These are phyloP conservation scores for Campopleginae sp. DNA, from an alignment of 2,888 invertebrate genomes.

Conservation along the genomic window DNA sequence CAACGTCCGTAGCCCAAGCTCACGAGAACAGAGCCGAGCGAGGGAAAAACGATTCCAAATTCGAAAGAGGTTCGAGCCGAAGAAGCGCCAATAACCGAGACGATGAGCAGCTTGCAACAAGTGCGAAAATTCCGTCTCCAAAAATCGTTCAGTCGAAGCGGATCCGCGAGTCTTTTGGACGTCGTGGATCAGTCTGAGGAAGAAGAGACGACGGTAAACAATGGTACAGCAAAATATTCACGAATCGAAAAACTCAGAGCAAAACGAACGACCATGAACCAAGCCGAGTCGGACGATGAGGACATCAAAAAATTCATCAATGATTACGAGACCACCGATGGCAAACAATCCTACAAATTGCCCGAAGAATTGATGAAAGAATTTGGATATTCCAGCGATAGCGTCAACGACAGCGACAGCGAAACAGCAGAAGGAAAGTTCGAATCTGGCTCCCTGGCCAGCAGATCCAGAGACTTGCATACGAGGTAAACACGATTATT, in stretches of 20 bases:
- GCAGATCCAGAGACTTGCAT: conserved; percentile 76
- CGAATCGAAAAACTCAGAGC: conserved; percentile 55
- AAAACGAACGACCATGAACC: conserved; percentile 57
- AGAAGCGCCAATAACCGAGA: conserved; percentile 72
- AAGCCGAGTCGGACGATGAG: conserved; percentile 62
- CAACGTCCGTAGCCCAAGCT: conserved; percentile 69
- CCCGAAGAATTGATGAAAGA: conserved; percentile 71
- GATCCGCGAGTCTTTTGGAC: conserved; percentile 51
- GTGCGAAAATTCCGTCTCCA: conserved; percentile 77
- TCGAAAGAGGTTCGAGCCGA: conserved; percentile 52
- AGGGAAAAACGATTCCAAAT: conserved; percentile 68
- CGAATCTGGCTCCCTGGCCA: conserved; percentile 61
- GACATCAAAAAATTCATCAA: conserved; percentile 62
- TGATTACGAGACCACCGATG: conserved; percentile 58
- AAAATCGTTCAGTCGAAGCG: conserved; percentile 72
- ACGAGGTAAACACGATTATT: conserved; percentile 74
- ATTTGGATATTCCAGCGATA: conserved; percentile 69
- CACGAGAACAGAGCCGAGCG: conserved; percentile 69
- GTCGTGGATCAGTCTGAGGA: conserved; percentile 55
- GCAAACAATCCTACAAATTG: conserved; percentile 65
- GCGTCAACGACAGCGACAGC: conserved; percentile 71
- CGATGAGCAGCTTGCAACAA: conserved; percentile 77
- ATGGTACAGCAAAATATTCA: conserved; percentile 44
- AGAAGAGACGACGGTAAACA: conserved; percentile 38
- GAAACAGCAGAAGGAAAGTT: conserved; percentile 36